Conservation (phyloP, 2,113 vertebrate species). For the Neolamprologus cancellatus region DNA sequence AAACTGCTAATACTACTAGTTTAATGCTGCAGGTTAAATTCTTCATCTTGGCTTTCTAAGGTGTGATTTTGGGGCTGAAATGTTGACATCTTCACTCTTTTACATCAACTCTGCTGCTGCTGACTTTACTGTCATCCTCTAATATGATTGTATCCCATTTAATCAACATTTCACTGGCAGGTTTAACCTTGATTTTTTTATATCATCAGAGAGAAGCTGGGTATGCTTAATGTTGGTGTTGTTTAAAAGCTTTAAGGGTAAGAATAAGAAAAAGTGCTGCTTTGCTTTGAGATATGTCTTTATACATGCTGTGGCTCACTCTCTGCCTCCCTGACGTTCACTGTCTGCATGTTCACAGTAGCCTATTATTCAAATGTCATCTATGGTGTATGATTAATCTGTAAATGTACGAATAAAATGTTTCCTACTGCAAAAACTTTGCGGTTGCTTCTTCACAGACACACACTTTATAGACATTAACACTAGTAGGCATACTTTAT, state of each 20-base stretch:
- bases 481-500: neutral
- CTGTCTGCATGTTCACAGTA: constrained; percentile 34
- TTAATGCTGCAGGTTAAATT: neutral
- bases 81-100: neutral
- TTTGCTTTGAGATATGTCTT: neutral
- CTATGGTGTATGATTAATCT: constrained; percentile 23
- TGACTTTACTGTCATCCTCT: neutral
- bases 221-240: neutral
- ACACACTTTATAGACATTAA: neutral
- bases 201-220: neutral
- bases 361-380: constrained; percentile 38
- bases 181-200: neutral
- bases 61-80: neutral
- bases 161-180: neutral
- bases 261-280: constrained; percentile 6
- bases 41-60: neutral
- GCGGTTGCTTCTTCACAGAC: neutral
- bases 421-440: neutral
- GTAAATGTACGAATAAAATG: constrained; percentile 49
- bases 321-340: neutral
- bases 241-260: neutral
- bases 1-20: neutral
- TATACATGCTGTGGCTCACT: neutral
- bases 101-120: neutral
- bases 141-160: neutral